These are phyloP conservation scores for Nothobranchius furzeri DNA, from an alignment of 2,113 vertebrate genomes.

Conservation along the genomic window DNA sequence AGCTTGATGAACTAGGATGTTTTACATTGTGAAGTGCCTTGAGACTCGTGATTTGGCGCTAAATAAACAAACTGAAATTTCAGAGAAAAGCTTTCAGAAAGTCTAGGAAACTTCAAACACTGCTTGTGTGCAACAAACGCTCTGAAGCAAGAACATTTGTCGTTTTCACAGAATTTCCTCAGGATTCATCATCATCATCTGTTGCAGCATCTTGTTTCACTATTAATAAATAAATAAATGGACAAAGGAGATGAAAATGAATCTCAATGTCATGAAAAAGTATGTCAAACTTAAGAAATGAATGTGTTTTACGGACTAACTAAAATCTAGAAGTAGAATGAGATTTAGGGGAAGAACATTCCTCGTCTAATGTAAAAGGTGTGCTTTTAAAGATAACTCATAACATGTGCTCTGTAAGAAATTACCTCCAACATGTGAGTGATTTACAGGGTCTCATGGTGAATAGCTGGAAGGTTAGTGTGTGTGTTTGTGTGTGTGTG, in stretches of 20 bases:
- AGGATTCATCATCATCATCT: no score
- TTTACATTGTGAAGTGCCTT: no score
- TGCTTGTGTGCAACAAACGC: no score
- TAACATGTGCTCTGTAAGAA: constrained; percentile 36
- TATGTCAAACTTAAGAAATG: not conserved
- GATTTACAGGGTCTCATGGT: constrained; percentile 41
- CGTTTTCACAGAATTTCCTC: no score
- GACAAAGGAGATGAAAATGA: no score
- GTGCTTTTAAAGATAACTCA: constrained; percentile 10
- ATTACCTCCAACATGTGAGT: constrained; percentile 44
- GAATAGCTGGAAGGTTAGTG: constrained; percentile 21
- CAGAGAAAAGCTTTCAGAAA: not conserved
- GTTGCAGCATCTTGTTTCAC: no score
- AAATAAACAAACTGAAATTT: not conserved
- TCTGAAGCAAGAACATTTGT: no score
- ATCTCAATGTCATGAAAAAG: not conserved
- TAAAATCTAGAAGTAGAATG: constrained; percentile 7
- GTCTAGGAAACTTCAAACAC: no score
- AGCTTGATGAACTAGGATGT: no score
- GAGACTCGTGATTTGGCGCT: no score
- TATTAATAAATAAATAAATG: no score
- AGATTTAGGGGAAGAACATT: constrained; percentile 10
- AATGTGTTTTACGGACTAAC: not conserved
- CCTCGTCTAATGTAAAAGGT: constrained; percentile 16
- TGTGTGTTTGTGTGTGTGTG: constrained; percentile 1